Base-by-base conservation (phyloP, 2,113 vertebrate genomes). In the Callipepla californica region DNA sequence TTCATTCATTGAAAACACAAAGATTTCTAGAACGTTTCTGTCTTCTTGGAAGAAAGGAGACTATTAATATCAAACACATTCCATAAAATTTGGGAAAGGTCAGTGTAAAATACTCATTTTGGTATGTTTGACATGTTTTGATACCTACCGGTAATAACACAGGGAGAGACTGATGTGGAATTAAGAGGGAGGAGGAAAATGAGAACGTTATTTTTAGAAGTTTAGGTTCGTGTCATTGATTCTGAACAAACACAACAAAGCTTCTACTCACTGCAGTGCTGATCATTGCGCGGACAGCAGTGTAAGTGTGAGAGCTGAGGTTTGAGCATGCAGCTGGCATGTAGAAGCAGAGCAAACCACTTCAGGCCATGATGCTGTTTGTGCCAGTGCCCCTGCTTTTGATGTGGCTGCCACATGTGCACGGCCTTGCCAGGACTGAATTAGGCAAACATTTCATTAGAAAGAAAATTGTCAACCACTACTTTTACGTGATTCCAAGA, bases 361-460 rank as follows among this genome's bases (percentile, higher is more conserved):
- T 26, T 73, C 58, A 58, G 76, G 59, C 82, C 11, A 1, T 79
- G 83, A 19, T 79, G 47, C 55, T 82, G 47, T 19, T 30, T 4
- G 1, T 77, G 90, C 70, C 28, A 58, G 68, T 93, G 94, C 72
- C 91, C 87, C 7, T 15, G 70, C 69, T 61, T 90, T 69, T 97
- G 91, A 96, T 93, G 94, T 97, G 95, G 92, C 80, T 95, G 89
- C 94, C 96, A 93, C 84, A 84, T 93, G 80, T 92, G 38, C 74
- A 13, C 0, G 5, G 81, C 80, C 67, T 30, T 80, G 92, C 90
- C 89, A 95, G 90, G 80, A 17, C 85, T 0, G 4, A 82, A 61
- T 81, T 65, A 92, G 75, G 80, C 85, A 95, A 89, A 92, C 51
- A 44, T 40, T 18, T 87, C 68, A 89, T 94, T 95, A 85, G 85